Base-by-base conservation (phyloP, 2,888 invertebrate genomes). In the Autographa gamma region DNA sequence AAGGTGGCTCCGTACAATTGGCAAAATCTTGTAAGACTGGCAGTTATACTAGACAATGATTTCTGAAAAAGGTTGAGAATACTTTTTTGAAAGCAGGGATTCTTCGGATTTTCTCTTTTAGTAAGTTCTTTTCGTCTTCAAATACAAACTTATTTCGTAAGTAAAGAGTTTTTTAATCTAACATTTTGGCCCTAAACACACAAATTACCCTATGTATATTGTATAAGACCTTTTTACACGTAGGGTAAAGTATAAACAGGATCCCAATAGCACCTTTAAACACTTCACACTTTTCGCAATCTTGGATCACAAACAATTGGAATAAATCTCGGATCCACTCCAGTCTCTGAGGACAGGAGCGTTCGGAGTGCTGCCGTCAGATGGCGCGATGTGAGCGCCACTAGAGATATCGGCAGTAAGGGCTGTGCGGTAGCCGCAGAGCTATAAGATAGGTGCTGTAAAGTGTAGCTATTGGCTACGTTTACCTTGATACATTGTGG, bases 321-420 rank as follows among this genome's bases (percentile, higher is more conserved):
- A 76, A 82, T 76, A 80, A 73, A 77, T 74, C 69, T 69, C 61
- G 70, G 62, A 66, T 74, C 74, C 73, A 65, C 79, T 79, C 74
- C 73, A 63, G 80, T 80, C 84, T 76, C 82, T 25, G 66, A 82
- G 86, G 86, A 84, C 85, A 80, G 79, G 82, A 83, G 83, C 84
- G 84, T 88, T 86, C 86, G 83, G 81, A 80, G 80, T 76, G 71
- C 79, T 75, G 71, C 79, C 77, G 71, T 68, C 74, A 79, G 77
- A 74, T 80, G 78, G 82, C 74, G 82, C 68, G 79, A 77, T 81
- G 80, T 85, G 85, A 82, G 82, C 78, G 82, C 82, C 83, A 79
- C 83, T 86, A 73, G 76, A 82, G 78, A 75, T 83, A 86, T 87
- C 85, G 86, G 85, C 82, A 84, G 79, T 74, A 68, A 69, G 34